Evolutionary conservation across 2,797 vertebrate species (phyloP).

Genomic region (Coregonus sp.): DNA sequence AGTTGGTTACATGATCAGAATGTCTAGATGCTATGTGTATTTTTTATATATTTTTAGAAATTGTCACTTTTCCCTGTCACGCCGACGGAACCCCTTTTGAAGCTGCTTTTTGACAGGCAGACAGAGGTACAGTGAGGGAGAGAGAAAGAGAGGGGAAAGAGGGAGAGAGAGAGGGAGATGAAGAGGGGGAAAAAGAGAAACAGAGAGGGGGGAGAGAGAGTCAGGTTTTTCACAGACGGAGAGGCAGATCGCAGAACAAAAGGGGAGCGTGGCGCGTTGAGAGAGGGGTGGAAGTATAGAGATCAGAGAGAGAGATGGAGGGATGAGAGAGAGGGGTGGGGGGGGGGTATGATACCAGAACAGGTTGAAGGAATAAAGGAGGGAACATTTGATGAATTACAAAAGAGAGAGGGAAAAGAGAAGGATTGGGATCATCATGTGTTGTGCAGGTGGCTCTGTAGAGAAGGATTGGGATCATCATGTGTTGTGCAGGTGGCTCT

Average conservation of each 20-base stretch:
- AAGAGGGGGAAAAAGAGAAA: no score
- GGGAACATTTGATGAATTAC: constrained; percentile 39
- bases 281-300: constrained; percentile 35
- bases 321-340: constrained; percentile 33
- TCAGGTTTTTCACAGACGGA: background rate
- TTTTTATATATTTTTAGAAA: background rate
- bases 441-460: constrained; percentile 7
- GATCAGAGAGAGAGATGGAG: constrained; percentile 39
- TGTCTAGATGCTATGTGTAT: constrained; percentile 7
- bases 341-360: constrained; percentile 43
- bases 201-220: background rate
- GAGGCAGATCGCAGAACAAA: constrained; percentile 8
- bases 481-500: constrained; percentile 27
- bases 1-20: constrained; percentile 36
- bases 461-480: constrained; percentile 11
- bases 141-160: background rate
- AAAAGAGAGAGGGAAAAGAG: constrained; percentile 10
- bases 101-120: constrained; percentile 18
- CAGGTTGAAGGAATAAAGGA: constrained; percentile 13
- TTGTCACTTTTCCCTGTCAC: constrained; percentile 43
- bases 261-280: constrained; percentile 4
- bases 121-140: background rate
- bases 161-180: no score
- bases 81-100: constrained; percentile 41
- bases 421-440: background rate